Base-by-base conservation (phyloP, 2,797 vertebrate genomes). In the Ptychobarbus kaznakovi region DNA sequence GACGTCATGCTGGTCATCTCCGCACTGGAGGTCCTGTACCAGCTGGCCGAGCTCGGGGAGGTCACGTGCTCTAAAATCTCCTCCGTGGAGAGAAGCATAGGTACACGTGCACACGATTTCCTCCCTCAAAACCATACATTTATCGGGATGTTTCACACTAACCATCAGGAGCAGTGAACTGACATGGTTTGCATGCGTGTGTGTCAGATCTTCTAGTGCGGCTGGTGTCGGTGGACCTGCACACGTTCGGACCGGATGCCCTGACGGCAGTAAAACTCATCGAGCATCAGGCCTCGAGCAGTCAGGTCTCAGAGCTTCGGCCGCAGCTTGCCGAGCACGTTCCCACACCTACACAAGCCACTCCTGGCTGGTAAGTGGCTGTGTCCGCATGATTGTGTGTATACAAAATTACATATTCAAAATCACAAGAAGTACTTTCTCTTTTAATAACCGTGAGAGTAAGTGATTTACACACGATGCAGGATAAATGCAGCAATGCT, bases 1-100 rank as follows among this genome's bases (percentile, higher is more conserved):
- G 98, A 99, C 93, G 96, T 99, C 92, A 97, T 99, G 95, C 97
- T 99, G 70, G 97, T 99, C 90, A 99, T 99, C 94, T 97, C 98
- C 82, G 97, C 98, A 81, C 94, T 99, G 76, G 98, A 99, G 94
- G 98, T 99, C 93, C 96, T 99, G 13, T 99, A 99, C 92, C 96
- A 98, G 94, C 96, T 99, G 88, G 98, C 98, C 77, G 97, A 99
- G 94, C 97, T 99, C 76, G 98, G 98, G 88, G 98, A 99, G 91
- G 91, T 97, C 87, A 96, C 98, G 87, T 99, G 98, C 94, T 97
- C 96, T 92, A 99, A 97, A 94, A 99, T 99, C 82, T 96, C 98
- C 91, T 96, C 96, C 20, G 97, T 99, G 18, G 98, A 99, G 91
- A 97, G 95, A 91, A 99, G 98, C 93, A 98, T 99, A 96, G 98